Evolutionary conservation across 2,797 vertebrate species (phyloP).

Genomic region (Echiichthys vipera): DNA sequence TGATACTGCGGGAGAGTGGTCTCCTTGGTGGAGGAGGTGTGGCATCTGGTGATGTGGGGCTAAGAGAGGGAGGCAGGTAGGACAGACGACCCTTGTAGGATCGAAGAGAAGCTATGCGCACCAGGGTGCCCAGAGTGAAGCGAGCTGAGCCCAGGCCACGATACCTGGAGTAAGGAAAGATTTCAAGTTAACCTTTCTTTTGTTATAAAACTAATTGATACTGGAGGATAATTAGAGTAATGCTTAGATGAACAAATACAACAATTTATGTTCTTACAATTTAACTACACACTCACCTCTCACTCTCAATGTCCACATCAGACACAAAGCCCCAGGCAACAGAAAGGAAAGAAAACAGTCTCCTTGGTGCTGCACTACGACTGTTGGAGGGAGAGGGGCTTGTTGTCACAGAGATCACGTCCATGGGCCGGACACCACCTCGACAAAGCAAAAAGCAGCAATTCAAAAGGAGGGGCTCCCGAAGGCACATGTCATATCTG

Average conservation of each 20-base stretch:
- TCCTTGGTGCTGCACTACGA: constrained; percentile 72
- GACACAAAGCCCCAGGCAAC: constrained; percentile 96
- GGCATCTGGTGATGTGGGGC: constrained; percentile 69
- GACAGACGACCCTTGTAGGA: constrained; percentile 93
- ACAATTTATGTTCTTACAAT: background rate
- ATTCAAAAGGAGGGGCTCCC: constrained; percentile 92
- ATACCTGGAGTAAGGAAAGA: constrained; percentile 74
- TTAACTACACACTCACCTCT: constrained; percentile 78
- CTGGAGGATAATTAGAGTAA: background rate
- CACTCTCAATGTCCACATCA: constrained; percentile 95
- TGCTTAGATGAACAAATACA: background rate
- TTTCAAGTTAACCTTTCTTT: background rate
- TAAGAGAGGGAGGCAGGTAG: constrained; percentile 87
- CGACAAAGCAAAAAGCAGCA: constrained; percentile 93
- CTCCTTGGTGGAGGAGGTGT: constrained; percentile 81
- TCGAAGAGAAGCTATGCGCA: constrained; percentile 90
- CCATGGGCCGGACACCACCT: constrained; percentile 88
- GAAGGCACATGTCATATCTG: constrained; percentile 92
- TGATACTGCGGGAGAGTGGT: constrained; percentile 87
- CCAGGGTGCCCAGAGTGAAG: constrained; percentile 91
- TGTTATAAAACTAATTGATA: background rate
- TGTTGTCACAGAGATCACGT: constrained; percentile 92
- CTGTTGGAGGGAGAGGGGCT: constrained; percentile 81
- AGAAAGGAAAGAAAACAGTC: constrained; percentile 93
- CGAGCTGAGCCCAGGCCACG: constrained; percentile 91